Evolutionary conservation across 2,888 invertebrate species (phyloP), one percentile per base, ranked within the genome.

Genomic region (Platycheirus albimanus): DNA sequence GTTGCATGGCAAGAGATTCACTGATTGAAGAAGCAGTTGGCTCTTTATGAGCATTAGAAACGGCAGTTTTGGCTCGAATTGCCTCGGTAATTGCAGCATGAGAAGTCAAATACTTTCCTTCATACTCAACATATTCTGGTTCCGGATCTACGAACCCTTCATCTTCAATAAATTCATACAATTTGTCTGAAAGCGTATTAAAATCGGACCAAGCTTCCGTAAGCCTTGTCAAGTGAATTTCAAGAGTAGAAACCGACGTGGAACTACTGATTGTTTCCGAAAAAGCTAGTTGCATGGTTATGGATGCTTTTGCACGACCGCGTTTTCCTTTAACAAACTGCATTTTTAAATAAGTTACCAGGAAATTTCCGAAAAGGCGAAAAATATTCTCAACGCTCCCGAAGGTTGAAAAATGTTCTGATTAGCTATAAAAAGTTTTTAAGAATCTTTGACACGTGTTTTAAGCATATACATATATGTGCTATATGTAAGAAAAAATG

Each of bases 281-380:
- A 19, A 45, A 45, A 11, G 11, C 45, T 45, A 45, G 17, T 45
- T 17, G 45, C 8, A 17, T 19, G 2, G 45, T 19, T 1, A 43
- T 1, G 7, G 43, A 43, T 5, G 17, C 43, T 2, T 43, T 43
- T 15, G 43, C 43, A 7, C 43, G 43, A 17, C 43, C 43, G 7
- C 43, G 43, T 43, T 43, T 43, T 43, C 43, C 43, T n/a, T 43
- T 43, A 43, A 43, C 43, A 43, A 15, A 43, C 8, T 15, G 43
- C 43, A 43, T 15, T 17, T 43, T 43, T 4, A 5, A 36, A 1
- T 1, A 36, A 36, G 24, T 24, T n/a, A n/a, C n/a, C n/a, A n/a
- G n/a, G n/a, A n/a, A n/a, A n/a, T n/a, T n/a, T n/a, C n/a, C n/a
- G n/a, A n/a, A n/a, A n/a, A n/a, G n/a, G n/a, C n/a, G n/a, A n/a